Evolutionary conservation across 1,140 invertebrate species (phyloP).

Genomic region (Bombyx mori): DNA sequence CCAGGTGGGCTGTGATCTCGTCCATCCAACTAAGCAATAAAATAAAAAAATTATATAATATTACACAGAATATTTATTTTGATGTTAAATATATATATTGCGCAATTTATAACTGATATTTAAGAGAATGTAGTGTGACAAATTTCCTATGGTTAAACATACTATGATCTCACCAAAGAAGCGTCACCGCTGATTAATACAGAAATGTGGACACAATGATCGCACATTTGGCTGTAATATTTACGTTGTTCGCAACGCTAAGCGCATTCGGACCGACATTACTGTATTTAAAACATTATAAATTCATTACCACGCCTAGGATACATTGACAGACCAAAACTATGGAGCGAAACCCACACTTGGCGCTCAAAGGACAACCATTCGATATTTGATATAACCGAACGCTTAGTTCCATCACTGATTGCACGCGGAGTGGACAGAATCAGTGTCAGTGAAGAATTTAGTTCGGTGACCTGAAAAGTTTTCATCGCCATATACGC

Average conservation of each 20-base stretch:
- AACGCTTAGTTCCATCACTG: constrained; percentile 42
- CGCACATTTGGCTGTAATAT: no score
- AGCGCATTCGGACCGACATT: constrained; percentile 14
- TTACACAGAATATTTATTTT: no score
- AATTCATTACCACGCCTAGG: constrained; percentile 64
- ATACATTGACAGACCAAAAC: constrained; percentile 56
- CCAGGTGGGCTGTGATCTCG: no score
- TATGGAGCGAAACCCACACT: constrained; percentile 66
- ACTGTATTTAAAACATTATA: constrained; percentile 31
- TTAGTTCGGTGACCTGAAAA: constrained; percentile 31
- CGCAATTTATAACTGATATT: no score
- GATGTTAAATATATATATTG: no score
- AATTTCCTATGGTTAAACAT: no score
- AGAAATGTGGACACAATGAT: no score
- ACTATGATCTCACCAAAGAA: no score
- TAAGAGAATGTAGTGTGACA: no score
- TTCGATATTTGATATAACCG: constrained; percentile 32
- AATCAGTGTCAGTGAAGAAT: constrained; percentile 34
- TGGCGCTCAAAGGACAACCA: constrained; percentile 37
- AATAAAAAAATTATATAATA: no score
- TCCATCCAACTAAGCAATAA: no score
- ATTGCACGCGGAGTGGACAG: constrained; percentile 39
- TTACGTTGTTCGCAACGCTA: constrained; percentile 17
- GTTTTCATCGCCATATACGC: constrained; percentile 31
- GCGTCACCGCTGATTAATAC: no score